These are phyloP conservation scores for Pegea sp. DNA, from an alignment of 23 tunicate species.

Conservation along the genomic window DNA sequence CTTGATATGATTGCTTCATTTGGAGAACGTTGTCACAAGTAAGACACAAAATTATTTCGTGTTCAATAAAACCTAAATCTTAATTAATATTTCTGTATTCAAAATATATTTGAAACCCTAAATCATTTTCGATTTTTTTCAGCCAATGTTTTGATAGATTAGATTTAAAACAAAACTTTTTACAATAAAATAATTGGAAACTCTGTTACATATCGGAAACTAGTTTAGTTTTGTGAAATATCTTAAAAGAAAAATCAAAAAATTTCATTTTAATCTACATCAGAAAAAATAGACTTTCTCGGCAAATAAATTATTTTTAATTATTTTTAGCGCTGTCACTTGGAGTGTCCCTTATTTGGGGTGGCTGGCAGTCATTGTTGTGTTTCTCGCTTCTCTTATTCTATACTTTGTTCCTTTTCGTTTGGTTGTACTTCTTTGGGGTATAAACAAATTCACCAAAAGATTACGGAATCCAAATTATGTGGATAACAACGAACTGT, in stretches of 20 bases:
- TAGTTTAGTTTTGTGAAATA: too few species aligned
- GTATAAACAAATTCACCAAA: conserved; percentile 84
- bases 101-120: too few species aligned
- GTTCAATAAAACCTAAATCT: background rate
- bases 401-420: conserved; percentile 62
- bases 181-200: too few species aligned
- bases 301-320: too few species aligned
- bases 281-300: too few species aligned
- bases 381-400: conserved; percentile 18
- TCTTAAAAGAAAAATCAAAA: too few species aligned
- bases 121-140: too few species aligned
- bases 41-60: background rate
- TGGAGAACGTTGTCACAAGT: conserved; percentile 67
- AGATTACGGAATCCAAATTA: conserved; percentile 78
- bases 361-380: conserved; percentile 41
- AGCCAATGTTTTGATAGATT: too few species aligned
- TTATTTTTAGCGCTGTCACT: conserved; percentile 67
- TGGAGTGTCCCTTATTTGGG: conserved; percentile 80
- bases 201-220: too few species aligned
- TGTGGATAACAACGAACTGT: conserved; percentile 70
- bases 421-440: conserved; percentile 61
- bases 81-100: too few species aligned
- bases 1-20: conserved; percentile 50
- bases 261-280: too few species aligned
- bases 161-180: too few species aligned